Percentiles rank a stretch among this genome's conserved stretches.
These are phyloP conservation scores for Macrotis lagotis DNA, from an alignment of 2,113 vertebrate species.

Conservation along the genomic window DNA sequence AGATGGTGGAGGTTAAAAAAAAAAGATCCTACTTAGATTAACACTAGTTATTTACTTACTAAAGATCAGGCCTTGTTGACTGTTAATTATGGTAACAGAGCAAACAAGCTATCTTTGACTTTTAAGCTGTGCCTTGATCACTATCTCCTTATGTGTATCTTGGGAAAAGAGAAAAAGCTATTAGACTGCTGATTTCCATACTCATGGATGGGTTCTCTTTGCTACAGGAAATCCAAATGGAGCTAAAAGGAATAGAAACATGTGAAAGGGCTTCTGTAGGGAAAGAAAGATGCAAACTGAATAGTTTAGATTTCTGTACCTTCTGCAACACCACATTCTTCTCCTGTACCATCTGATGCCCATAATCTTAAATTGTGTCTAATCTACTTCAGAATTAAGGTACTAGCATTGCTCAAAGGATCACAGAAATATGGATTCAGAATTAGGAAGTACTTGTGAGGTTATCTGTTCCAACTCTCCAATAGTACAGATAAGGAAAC, in stretches of 20 bases:
- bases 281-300: background rate
- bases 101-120: background rate
- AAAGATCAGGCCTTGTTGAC: background rate
- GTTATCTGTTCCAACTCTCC: background rate
- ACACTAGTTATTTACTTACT: background rate
- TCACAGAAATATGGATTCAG: background rate
- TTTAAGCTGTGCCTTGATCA: slow-evolving; percentile 4
- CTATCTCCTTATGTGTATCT: background rate
- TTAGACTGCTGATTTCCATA: background rate
- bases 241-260: background rate
- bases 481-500: background rate
- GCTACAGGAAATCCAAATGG: background rate
- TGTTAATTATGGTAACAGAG: slow-evolving; percentile 1
- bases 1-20: background rate
- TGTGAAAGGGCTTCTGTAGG: background rate
- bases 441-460: background rate
- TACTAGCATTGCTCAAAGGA: background rate
- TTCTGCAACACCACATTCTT: background rate
- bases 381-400: background rate
- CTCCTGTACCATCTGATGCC: background rate
- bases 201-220: background rate
- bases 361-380: background rate
- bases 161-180: slow-evolving; percentile 3
- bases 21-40: background rate
- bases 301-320: background rate